Evolutionary conservation across 1,140 invertebrate species (phyloP), one percentile per base, ranked within the genome.

Genomic region (Drosophila miranda): DNA sequence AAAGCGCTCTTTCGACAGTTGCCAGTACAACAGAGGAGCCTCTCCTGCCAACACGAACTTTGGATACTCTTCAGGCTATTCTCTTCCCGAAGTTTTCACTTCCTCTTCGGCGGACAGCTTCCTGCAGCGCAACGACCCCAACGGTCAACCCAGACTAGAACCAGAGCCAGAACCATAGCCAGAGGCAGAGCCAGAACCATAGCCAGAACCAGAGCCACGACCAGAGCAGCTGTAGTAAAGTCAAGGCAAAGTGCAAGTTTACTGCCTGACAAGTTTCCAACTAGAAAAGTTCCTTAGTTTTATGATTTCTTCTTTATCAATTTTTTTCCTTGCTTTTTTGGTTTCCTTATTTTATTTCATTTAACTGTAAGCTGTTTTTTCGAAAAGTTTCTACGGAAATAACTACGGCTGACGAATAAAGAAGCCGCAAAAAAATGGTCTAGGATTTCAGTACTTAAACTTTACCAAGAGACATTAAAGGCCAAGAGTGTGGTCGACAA

Each of bases 241-340:
- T 46, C 30, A 34, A 26, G 45, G 42, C 43, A 51, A 59, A 78
- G 64, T 26, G 64, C 49, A 68, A 68, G 61, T 53, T 62, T 53
- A 30, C 46, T 53, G 67, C 41, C 46, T 13, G 62, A 74, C 69
- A 78, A 79, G 70, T 78, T 78, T 56, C 28, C 8, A 61, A 61
- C 48, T 54, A 28, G 19, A 81, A 28, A 81, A 68, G 30, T 63
- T 63, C 11, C 28, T 19, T 13, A 42, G 44, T 63, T 46, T 63
- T 63, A 46, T 67, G 48, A 44, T 62, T 72, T 75, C 28, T 57
- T 51, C 19, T 19, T 66, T 67, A 66, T 66, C 42, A 60, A 57
- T 68, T 55, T 49, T 14, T 1, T 19, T 52, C n/a, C 45, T 38
- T n/a, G 16, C 30, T 50, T 49, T 45, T 51, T 69, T 59, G 42